Base-by-base conservation (phyloP, 2,113 vertebrate genomes). In the Hemiscyllium ocellatum region DNA sequence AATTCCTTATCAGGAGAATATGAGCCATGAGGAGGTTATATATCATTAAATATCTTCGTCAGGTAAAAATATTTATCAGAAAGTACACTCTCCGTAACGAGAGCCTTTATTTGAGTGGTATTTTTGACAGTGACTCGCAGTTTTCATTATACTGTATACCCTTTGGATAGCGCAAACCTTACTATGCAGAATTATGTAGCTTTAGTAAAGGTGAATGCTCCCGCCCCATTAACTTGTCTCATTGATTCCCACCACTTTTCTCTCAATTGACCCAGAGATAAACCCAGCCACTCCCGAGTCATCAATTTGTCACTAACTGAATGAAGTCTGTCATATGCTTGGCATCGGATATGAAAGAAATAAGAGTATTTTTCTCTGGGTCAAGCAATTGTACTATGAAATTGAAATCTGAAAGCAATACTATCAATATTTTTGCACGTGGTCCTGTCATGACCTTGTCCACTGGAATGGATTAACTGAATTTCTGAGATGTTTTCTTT, bases 401-500 rank as follows among this genome's bases (percentile, higher is more conserved):
- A 95, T 78, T 0, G 5, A 97, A 97, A 97, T 97, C 96, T 96
- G 96, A 96, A 96, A 96, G 97, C 96, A 97, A 97, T 97, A 96
- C 96, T 96, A 96, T 96, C 96, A 94, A 96, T 97, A 97, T 97
- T 97, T 97, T 95, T 96, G 96, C 97, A 97, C 96, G 96, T 97
- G 97, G 96, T 96, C 96, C 96, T 96, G 97, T 97, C 97, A 96
- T 96, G 97, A 96, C 97, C 96, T 96, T 96, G 68, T 97, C 96
- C 96, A 96, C 96, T 87, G 96, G 96, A 96, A 96, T 96, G 96
- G 96, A 97, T 97, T 97, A 97, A 97, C 96, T 0, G 76, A 97
- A 97, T 96, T 97, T 97, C 96, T 96, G 68, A 96, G 96, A 85
- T 97, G 96, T 97, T 97, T 97, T 97, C 96, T 97, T 97, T 97